Conservation (phyloP, 2,888 invertebrate genomes). For the Tetramorium bicarinatum region DNA sequence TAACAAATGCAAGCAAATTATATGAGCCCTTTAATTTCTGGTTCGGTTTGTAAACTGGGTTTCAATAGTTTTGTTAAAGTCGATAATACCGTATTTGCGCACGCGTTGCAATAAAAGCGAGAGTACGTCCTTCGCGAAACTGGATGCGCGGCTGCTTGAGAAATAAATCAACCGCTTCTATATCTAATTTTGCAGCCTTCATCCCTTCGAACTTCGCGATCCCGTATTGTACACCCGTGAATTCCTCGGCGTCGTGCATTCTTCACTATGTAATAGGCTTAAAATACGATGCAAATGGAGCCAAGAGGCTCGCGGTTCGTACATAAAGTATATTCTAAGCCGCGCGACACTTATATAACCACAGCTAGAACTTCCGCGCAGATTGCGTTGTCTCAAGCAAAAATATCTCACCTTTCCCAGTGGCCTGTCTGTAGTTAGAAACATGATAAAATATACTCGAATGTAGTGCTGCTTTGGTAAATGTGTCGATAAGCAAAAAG, state of each 20-base stretch:
- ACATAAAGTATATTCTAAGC: constrained; percentile 54
- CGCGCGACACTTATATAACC: constrained; percentile 53
- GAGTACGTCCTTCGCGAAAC: neutral
- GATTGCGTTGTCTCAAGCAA: constrained; percentile 42
- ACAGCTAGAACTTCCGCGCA: constrained; percentile 41
- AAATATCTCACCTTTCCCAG: constrained; percentile 43
- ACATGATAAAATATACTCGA: neutral
- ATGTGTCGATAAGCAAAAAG: constrained; percentile 1
- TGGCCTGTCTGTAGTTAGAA: neutral
- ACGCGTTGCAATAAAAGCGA: constrained; percentile 29
- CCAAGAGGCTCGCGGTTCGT: constrained; percentile 49
- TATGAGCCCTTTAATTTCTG: constrained; percentile 12
- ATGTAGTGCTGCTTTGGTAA: neutral
- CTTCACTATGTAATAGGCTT: constrained; percentile 50
- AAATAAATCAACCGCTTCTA: neutral
- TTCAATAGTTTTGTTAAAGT: constrained; percentile 1
- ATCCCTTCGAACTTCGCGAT: constrained; percentile 3
- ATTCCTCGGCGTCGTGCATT: constrained; percentile 40
- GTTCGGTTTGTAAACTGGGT: neutral
- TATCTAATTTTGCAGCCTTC: neutral
- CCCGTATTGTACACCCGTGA: neutral
- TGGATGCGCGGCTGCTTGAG: neutral
- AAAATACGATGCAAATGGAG: constrained; percentile 54
- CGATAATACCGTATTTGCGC: constrained; percentile 12
- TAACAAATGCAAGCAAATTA: neutral